Evolutionary conservation across 2,797 vertebrate genomes (phyloP).

Genomic region (Gymnopithys bicolor): DNA sequence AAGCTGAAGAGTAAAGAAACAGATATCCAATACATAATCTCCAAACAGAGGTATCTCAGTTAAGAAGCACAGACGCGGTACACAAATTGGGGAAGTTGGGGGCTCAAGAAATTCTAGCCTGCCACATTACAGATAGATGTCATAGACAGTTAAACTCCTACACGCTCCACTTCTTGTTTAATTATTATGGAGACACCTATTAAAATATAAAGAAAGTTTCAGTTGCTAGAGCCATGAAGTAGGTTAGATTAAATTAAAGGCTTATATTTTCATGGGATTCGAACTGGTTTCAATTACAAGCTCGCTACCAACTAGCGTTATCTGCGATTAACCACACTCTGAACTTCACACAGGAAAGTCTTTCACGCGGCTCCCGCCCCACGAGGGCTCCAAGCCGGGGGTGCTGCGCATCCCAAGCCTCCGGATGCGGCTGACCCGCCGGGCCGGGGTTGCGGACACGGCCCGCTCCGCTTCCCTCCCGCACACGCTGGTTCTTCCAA

Average conservation of each 20-base stretch:
- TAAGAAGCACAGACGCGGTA: not conserved
- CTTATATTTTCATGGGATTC: constrained; percentile 10
- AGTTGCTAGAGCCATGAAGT: not conserved
- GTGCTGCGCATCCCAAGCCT: not conserved
- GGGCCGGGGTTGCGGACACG: not conserved
- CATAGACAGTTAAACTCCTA: not conserved
- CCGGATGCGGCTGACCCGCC: rapidly evolving
- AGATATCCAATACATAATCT: not conserved
- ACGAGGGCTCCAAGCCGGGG: not conserved
- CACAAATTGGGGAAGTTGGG: not conserved
- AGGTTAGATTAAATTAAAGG: constrained; percentile 44
- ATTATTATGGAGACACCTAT: not conserved
- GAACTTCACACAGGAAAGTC: not conserved
- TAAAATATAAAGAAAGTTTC: not conserved
- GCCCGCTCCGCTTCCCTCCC: not conserved
- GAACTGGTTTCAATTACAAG: not conserved
- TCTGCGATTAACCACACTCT: not conserved
- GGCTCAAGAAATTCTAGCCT: not conserved
- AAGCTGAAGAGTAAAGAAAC: not conserved
- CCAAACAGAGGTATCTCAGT: not conserved
- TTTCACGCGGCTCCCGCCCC: not conserved
- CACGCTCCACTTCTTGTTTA: not conserved
- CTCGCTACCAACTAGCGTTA: rapidly evolving
- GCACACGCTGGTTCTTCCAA: rapidly evolving
- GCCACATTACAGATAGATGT: not conserved